phyloP scores from a whole-genome alignment of 2,797 vertebrate genomes.

The Monodelphis domestica region DNA sequence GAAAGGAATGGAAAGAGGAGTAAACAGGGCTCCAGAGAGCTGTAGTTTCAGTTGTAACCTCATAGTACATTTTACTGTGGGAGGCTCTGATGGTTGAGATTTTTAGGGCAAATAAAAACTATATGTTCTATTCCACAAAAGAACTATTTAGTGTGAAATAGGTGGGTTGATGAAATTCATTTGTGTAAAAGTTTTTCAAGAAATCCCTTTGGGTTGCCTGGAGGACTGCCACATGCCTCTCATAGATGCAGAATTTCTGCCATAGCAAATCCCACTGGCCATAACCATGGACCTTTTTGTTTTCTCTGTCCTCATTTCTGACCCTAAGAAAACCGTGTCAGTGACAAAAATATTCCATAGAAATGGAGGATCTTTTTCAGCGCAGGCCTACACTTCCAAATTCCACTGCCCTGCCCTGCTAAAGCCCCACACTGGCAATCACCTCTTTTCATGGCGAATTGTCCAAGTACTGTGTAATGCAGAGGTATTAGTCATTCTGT shows the following conservation, averaged over 20 bases:
- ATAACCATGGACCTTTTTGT: conserved; percentile 88
- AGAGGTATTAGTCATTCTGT: not conserved
- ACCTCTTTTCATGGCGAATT: not conserved
- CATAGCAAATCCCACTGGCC: conserved; percentile 89
- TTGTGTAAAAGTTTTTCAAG: conserved; percentile 78
- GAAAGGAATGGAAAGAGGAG: not conserved
- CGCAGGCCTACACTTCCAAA: conserved; percentile 88
- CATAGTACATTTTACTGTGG: conserved; percentile 45
- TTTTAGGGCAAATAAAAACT: conserved; percentile 81
- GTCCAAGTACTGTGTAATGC: not conserved
- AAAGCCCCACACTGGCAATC: conserved; percentile 53
- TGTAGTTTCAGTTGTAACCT: not conserved
- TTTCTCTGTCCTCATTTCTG: conserved; percentile 79
- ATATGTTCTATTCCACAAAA: conserved; percentile 88
- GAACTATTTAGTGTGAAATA: conserved; percentile 79
- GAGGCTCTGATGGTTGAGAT: conserved; percentile 68
- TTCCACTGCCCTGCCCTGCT: conserved; percentile 81
- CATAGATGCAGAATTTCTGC: conserved; percentile 91
- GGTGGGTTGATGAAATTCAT: conserved; percentile 89
- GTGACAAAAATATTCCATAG: conserved; percentile 72
- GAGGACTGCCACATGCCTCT: conserved; percentile 89
- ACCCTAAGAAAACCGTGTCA: conserved; percentile 71
- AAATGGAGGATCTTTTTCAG: conserved; percentile 80
- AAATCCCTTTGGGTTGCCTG: conserved; percentile 85
- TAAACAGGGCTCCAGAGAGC: not conserved